These are phyloP conservation scores for Tyrophagus putrescentiae DNA, from an alignment of 1,140 invertebrate genomes.

Conservation along the genomic window DNA sequence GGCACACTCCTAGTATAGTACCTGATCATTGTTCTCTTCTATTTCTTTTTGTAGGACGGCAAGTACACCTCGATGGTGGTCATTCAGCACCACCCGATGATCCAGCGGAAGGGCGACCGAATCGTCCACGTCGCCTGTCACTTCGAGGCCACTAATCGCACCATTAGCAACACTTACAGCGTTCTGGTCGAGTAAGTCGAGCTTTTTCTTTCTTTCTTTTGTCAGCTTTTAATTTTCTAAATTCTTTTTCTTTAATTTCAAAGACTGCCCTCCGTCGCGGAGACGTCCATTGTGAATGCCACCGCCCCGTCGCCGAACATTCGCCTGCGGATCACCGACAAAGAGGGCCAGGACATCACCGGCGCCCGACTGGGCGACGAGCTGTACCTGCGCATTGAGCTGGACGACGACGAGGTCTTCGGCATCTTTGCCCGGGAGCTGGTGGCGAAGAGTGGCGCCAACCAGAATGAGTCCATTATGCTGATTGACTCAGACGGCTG, in stretches of 20 bases:
- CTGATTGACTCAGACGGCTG: constrained; percentile 39
- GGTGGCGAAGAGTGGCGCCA: constrained; percentile 38
- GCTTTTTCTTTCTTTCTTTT: background rate
- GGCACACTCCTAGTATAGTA: background rate
- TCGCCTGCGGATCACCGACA: constrained; percentile 32
- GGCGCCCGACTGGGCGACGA: constrained; percentile 33
- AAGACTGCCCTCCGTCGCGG: constrained; percentile 20
- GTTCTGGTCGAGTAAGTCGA: constrained; percentile 31
- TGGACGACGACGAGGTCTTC: constrained; percentile 37
- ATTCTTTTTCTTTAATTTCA: background rate
- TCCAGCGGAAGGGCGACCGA: constrained; percentile 43
- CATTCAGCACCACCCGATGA: constrained; percentile 44
- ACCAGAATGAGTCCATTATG: constrained; percentile 37
- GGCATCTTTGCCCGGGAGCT: constrained; percentile 42
- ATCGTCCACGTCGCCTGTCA: constrained; percentile 42
- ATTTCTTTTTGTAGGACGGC: constrained; percentile 27
- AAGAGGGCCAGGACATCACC: constrained; percentile 31
- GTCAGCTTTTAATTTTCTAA: background rate
- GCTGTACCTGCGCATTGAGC: constrained; percentile 33
- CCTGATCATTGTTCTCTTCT: constrained; percentile 17
- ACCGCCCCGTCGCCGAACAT: constrained; percentile 34
- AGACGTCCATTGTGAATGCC: constrained; percentile 32
- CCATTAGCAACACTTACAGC: constrained; percentile 32
- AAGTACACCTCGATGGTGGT: constrained; percentile 38
- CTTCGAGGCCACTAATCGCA: constrained; percentile 34